phyloP scores from a whole-genome alignment of 1,140 invertebrate genomes.

The Cydia strobilella region DNA sequence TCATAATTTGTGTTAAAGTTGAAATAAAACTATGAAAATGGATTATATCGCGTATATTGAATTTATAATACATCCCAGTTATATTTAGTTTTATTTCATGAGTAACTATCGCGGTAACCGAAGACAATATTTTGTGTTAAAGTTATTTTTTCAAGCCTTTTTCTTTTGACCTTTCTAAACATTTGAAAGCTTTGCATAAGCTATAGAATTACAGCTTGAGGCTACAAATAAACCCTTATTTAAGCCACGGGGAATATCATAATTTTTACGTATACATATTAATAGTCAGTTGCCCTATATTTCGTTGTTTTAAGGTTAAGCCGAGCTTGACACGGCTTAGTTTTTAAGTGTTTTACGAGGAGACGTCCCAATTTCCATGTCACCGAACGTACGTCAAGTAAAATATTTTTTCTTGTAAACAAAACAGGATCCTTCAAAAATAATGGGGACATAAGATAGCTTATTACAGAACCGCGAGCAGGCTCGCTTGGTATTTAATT shows the following conservation, averaged over 20 bases:
- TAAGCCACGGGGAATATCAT: not conserved
- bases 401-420: not conserved
- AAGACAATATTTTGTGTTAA: too few species aligned
- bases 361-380: conserved; percentile 1
- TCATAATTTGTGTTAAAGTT: too few species aligned
- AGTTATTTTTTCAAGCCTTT: too few species aligned
- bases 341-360: conserved; percentile 3
- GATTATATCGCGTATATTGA: too few species aligned
- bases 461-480: conserved; percentile 13
- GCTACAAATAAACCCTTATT: not conserved
- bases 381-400: not conserved
- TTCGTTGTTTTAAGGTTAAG: conserved; percentile 10
- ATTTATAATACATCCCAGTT: too few species aligned
- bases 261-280: not conserved
- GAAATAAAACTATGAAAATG: too few species aligned
- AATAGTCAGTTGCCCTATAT: not conserved
- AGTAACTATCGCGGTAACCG: too few species aligned
- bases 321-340: not conserved
- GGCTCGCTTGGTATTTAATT: conserved; percentile 19
- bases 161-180: too few species aligned
- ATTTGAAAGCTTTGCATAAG: not conserved
- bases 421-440: not conserved
- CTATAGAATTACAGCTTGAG: not conserved
- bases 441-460: conserved; percentile 2
- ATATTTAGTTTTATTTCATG: too few species aligned